These are phyloP conservation scores for Paraplagusia blochii DNA, from an alignment of 2,113 vertebrate species.

Conservation along the genomic window DNA sequence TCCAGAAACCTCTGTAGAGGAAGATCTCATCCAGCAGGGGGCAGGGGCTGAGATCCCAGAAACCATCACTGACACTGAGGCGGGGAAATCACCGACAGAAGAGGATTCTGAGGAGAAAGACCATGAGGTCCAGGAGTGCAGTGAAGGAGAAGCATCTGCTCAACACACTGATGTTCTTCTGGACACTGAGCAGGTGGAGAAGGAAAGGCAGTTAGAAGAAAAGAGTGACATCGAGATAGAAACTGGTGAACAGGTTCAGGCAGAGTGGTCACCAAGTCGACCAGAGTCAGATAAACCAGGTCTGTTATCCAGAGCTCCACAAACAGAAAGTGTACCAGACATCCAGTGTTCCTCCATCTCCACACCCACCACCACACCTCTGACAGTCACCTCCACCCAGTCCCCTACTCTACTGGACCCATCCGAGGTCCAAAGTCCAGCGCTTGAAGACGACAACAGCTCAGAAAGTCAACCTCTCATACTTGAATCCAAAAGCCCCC, in stretches of 20 bases:
- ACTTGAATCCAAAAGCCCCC: conserved; percentile 31
- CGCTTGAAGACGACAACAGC: conserved; percentile 27
- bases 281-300: conserved; percentile 37
- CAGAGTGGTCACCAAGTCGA: conserved; percentile 24
- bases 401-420: conserved; percentile 26
- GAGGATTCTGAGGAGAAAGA: conserved; percentile 38
- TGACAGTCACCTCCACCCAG: conserved; percentile 33
- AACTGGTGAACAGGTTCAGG: conserved; percentile 31
- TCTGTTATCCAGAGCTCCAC: conserved; percentile 34
- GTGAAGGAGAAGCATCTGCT: conserved; percentile 31
- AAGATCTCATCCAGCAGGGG: conserved; percentile 31
- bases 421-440: conserved; percentile 40
- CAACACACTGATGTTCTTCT: conserved; percentile 16
- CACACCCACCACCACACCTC: conserved; percentile 38
- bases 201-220: conserved; percentile 34
- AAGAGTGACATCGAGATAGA: conserved; percentile 36
- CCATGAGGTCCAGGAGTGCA: conserved; percentile 34
- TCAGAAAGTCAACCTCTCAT: conserved; percentile 46
- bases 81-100: conserved; percentile 22
- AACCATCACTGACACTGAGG: conserved; percentile 27
- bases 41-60: conserved; percentile 23
- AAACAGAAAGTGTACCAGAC: conserved; percentile 33
- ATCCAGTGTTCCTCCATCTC: conserved; percentile 29
- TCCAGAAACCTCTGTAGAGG: conserved; percentile 27
- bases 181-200: conserved; percentile 10